phyloP scores from a whole-genome alignment of 2,113 vertebrate species.

The Calyptommatus sinebrachiatus region DNA sequence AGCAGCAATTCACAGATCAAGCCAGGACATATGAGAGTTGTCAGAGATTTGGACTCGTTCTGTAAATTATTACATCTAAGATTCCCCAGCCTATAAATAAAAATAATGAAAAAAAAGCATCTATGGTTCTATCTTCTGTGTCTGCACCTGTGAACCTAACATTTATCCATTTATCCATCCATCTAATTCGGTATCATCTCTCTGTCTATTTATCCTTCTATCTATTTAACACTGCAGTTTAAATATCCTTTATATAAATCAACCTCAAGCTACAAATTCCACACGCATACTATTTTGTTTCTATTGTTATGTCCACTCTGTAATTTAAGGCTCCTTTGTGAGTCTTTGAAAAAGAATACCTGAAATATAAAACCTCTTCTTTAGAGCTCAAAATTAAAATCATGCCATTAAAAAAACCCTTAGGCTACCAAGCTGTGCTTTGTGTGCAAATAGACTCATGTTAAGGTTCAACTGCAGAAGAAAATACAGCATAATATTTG shows the following conservation, averaged over 20 bases:
- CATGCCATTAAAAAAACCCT: constrained; percentile 31
- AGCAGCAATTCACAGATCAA: too few species aligned
- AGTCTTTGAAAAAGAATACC: constrained; percentile 29
- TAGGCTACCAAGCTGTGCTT: neutral
- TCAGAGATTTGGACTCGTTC: too few species aligned
- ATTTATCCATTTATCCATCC: too few species aligned
- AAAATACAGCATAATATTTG: constrained; percentile 45
- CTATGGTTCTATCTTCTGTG: too few species aligned
- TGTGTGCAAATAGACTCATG: constrained; percentile 37
- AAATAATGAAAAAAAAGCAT: too few species aligned
- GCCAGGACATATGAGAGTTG: too few species aligned
- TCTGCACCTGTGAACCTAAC: too few species aligned
- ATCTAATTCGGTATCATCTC: too few species aligned
- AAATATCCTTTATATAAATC: neutral
- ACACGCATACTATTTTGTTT: neutral
- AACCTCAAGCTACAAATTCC: neutral
- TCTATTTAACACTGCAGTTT: too few species aligned
- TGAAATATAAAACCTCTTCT: constrained; percentile 35
- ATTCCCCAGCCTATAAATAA: too few species aligned
- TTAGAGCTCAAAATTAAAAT: constrained; percentile 57
- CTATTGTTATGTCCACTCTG: constrained; percentile 11
- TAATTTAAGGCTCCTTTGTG: neutral
- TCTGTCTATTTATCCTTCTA: too few species aligned
- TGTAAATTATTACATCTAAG: too few species aligned
- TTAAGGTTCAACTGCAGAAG: constrained; percentile 51